Conservation (phyloP, 2,888 invertebrate genomes). For the Thalpophila matura region DNA sequence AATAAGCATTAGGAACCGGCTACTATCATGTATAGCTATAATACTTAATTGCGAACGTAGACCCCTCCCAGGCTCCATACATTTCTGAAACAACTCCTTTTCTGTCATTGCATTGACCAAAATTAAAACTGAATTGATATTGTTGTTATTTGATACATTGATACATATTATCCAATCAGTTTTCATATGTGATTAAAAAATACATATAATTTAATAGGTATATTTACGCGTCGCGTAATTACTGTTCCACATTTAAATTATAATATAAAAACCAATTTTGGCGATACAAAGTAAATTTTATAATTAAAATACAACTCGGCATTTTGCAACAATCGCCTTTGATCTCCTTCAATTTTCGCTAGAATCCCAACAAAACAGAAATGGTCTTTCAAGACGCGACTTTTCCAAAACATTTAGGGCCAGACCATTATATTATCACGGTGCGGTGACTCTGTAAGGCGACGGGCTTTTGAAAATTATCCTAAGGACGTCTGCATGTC, state of each 20-base stretch:
- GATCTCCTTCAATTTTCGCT: constrained; percentile 32
- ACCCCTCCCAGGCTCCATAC: no score
- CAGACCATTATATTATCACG: constrained; percentile 87
- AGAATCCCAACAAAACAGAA: constrained; percentile 51
- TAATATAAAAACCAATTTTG: not conserved
- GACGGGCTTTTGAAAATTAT: constrained; percentile 81
- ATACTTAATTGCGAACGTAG: no score
- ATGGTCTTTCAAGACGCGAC: constrained; percentile 58
- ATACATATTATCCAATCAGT: no score
- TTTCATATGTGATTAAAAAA: no score
- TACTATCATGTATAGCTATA: no score
- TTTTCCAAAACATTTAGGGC: constrained; percentile 69
- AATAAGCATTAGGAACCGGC: no score
- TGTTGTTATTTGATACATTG: not conserved
- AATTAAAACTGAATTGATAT: not conserved
- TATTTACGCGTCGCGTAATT: not conserved
- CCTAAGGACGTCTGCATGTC: constrained; percentile 75
- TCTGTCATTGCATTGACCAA: not conserved
- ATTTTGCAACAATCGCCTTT: constrained; percentile 45
- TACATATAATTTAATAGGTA: no score
- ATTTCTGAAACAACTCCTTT: no score
- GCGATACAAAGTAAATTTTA: constrained; percentile 19
- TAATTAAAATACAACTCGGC: constrained; percentile 29
- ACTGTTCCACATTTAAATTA: constrained; percentile 26
- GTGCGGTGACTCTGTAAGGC: constrained; percentile 80